phyloP scores from a whole-genome alignment of 2,888 invertebrate genomes.

The Meandrusa payeni region DNA sequence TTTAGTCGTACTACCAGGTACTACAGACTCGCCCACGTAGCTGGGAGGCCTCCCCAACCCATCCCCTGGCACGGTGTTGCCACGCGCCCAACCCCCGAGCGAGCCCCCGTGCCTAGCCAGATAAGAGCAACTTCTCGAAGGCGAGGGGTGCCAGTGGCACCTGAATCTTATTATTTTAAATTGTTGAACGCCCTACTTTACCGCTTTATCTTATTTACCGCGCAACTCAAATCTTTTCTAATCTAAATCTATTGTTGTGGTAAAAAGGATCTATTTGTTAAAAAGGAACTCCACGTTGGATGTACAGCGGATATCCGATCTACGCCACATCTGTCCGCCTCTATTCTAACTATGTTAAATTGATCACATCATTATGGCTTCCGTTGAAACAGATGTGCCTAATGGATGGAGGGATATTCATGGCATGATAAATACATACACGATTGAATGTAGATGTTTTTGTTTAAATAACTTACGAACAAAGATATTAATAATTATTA shows the following conservation, averaged over 20 bases:
- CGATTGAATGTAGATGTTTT: too few relatives aligned
- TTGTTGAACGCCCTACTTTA: conserved; percentile 18
- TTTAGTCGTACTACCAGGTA: conserved; percentile 70
- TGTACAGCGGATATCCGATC: conserved; percentile 20
- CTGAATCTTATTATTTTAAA: conserved; percentile 26
- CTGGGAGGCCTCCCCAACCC: conserved; percentile 36
- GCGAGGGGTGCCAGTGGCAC: conserved; percentile 36
- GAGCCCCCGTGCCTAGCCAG: conserved; percentile 32
- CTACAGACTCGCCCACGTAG: conserved; percentile 80
- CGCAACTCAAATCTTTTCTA: conserved; percentile 3
- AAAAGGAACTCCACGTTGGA: conserved; percentile 14
- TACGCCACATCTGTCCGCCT: conserved; percentile 12
- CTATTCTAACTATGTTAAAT: conserved; percentile 19
- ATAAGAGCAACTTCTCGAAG: conserved; percentile 46
- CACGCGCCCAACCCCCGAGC: conserved; percentile 41
- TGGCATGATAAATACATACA: background rate
- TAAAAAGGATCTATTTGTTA: conserved; percentile 8
- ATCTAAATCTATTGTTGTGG: conserved; percentile 3
- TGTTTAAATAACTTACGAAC: too few relatives aligned
- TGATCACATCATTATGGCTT: conserved; percentile 19
- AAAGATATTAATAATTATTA: too few relatives aligned
- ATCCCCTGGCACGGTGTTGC: conserved; percentile 48
- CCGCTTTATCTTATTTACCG: conserved; percentile 12
- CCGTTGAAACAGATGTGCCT: conserved; percentile 11
- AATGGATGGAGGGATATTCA: conserved; percentile 8